Conservation (phyloP, 2,797 vertebrate species). For the Lepus oiostolus region DNA sequence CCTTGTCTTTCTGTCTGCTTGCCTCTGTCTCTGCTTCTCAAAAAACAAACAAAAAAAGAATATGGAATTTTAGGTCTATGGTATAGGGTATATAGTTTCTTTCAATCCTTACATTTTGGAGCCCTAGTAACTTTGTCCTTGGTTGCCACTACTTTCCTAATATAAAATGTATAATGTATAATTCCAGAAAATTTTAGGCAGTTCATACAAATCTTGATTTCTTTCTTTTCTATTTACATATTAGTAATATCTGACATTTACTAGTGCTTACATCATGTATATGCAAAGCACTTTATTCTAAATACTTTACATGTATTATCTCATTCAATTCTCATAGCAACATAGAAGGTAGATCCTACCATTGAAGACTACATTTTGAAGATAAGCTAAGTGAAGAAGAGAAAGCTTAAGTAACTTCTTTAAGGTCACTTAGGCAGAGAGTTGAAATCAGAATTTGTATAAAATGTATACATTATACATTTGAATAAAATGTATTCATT, state of each 20-base stretch:
- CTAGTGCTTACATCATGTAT: background rate
- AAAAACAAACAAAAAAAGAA: no score
- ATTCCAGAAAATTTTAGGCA: background rate
- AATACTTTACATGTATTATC: background rate
- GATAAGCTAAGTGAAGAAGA: background rate
- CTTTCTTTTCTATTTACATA: conserved; percentile 17
- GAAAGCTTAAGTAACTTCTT: background rate
- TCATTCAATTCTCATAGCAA: background rate
- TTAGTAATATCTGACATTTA: background rate
- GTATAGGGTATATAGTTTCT: background rate
- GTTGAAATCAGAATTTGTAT: conserved; percentile 5
- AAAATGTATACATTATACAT: no score
- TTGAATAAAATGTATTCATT: background rate
- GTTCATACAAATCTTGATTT: background rate
- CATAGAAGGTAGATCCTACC: background rate
- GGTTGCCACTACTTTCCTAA: background rate
- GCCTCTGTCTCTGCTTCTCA: no score
- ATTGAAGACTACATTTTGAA: background rate
- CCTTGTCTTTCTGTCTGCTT: no score
- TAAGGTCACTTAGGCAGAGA: background rate
- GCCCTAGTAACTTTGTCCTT: background rate
- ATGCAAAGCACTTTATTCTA: background rate
- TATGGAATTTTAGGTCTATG: background rate
- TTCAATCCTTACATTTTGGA: background rate
- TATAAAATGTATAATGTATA: background rate